Base-by-base conservation (phyloP, 1,140 invertebrate genomes). In the Papilio polytes region DNA sequence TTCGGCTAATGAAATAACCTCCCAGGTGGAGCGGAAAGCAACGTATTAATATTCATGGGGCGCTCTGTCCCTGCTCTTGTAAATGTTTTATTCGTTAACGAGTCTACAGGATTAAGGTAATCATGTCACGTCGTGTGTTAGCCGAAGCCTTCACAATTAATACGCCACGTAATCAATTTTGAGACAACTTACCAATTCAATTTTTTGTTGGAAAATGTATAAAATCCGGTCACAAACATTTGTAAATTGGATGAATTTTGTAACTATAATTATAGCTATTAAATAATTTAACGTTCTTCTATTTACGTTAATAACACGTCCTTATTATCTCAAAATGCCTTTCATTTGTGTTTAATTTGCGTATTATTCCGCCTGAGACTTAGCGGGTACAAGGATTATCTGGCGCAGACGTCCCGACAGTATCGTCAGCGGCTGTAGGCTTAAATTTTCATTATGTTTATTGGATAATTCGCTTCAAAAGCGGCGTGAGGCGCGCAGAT, bases 391-490 rank as follows among this genome's bases (percentile, higher is more conserved):
- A 84, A 84, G 89, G 90, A 93, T 91, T 93, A 92, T 92, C 91
- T 92, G 89, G 82, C 87, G 86, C 84, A 88, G 92, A 93, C 92
- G 92, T 91, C 87, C 87, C 86, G 85, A 73, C 89, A 85, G 82
- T 86, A 84, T 86, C 85, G 90, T 92, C 90, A 89, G 90, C 89
- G 87, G 86, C 90, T 91, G 87, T 91, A 88, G 91, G 91, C 91
- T 93, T 93, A 94, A 94, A 94, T 94, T 93, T 94, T 94, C 93
- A 94, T 94, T 93, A 94, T 92, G 91, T 94, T 94, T 94, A 93
- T 93, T 92, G 92, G 93, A 94, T 94, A 94, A 94, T 94, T 92
- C 93, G 85, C 87, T 87, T 86, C 87, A 87, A 84, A 85, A 85
- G 85, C 87, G 84, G 91, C 92, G 87, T 94, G 93, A 92, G 87